These are phyloP conservation scores for Achatina immaculata DNA, from an alignment of 1,140 invertebrate species.

Conservation along the genomic window DNA sequence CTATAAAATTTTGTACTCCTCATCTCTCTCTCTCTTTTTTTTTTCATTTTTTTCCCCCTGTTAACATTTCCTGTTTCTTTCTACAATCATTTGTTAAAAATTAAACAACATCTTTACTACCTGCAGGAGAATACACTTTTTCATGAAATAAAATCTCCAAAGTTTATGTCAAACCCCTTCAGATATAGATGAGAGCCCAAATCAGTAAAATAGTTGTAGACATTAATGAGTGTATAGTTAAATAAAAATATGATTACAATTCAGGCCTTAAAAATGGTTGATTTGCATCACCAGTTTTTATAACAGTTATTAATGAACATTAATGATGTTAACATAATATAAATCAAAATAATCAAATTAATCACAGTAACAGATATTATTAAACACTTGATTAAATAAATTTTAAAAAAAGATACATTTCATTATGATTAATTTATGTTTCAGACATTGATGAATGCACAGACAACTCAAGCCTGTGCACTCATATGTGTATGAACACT, in stretches of 20 bases:
- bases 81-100: too few species aligned
- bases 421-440: neutral
- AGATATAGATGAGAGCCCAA: too few species aligned
- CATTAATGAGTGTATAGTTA: too few species aligned
- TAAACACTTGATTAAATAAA: neutral
- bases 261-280: neutral
- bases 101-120: too few species aligned
- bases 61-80: too few species aligned
- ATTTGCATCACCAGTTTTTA: neutral
- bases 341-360: neutral
- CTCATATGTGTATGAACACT: neutral
- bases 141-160: too few species aligned
- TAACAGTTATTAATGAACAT: neutral
- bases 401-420: neutral
- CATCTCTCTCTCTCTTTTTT: too few species aligned
- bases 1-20: too few species aligned
- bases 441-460: slow-evolving; percentile 15
- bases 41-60: too few species aligned
- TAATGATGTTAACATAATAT: neutral
- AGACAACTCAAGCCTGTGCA: neutral
- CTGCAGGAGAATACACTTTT: too few species aligned
- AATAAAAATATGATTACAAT: neutral
- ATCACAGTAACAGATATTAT: neutral
- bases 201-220: too few species aligned
- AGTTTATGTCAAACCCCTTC: too few species aligned